Conservation (phyloP, 2,888 invertebrate genomes). For the Callosobruchus maculatus region DNA sequence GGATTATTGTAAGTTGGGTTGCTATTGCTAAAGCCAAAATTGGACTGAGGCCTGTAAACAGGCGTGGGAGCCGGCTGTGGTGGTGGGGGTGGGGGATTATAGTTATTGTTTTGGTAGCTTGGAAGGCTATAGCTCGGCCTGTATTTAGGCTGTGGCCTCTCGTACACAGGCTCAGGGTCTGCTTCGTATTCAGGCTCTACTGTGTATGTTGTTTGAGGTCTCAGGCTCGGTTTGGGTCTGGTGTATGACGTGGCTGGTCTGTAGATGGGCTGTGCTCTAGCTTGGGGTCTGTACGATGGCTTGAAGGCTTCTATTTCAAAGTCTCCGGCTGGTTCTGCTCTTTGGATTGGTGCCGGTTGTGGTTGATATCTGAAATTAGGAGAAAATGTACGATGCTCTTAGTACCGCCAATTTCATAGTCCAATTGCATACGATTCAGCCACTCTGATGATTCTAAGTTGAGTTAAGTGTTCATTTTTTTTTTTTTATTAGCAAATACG, state of each 20-base stretch:
- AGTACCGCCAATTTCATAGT: too few relatives aligned
- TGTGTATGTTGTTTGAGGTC: constrained; percentile 17
- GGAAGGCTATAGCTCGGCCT: constrained; percentile 24
- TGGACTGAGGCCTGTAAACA: constrained; percentile 38
- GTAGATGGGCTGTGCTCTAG: constrained; percentile 39
- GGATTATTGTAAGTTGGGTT: constrained; percentile 10
- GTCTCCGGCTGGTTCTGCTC: not conserved
- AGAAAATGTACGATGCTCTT: too few relatives aligned
- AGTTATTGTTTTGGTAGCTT: constrained; percentile 25
- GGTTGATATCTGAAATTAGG: not conserved
- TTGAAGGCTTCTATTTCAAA: not conserved
- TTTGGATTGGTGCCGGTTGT: not conserved
- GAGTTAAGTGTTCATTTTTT: too few relatives aligned
- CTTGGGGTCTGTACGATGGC: constrained; percentile 34
- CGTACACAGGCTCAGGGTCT: constrained; percentile 41
- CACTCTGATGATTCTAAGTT: too few relatives aligned
- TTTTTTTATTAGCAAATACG: too few relatives aligned
- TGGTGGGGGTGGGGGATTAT: constrained; percentile 26
- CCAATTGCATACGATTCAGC: too few relatives aligned
- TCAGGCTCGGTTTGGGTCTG: constrained; percentile 24
- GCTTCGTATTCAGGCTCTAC: constrained; percentile 45
- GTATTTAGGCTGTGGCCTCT: constrained; percentile 30
- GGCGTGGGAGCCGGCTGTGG: constrained; percentile 45
- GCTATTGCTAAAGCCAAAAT: constrained; percentile 39
- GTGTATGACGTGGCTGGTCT: constrained; percentile 25